phyloP scores from a whole-genome alignment of 2,797 vertebrate species.

The Epinephelus coioides region DNA sequence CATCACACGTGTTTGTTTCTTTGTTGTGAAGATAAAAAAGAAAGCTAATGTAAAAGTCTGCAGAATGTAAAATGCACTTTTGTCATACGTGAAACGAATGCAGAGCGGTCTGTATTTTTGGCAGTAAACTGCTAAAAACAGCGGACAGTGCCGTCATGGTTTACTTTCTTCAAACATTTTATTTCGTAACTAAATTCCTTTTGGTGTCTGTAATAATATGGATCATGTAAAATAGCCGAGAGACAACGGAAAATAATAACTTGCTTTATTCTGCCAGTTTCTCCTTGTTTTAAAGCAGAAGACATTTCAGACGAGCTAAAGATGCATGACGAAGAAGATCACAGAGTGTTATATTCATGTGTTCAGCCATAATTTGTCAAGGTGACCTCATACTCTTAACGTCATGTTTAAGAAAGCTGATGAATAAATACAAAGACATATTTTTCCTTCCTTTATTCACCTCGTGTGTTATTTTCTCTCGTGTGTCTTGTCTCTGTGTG shows the following conservation, averaged over 20 bases:
- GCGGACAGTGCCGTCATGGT: slow-evolving; percentile 34
- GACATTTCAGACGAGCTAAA: slow-evolving; percentile 62
- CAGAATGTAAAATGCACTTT: slow-evolving; percentile 68
- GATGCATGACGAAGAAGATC: slow-evolving; percentile 78
- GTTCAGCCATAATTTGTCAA: slow-evolving; percentile 57
- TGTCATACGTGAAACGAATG: slow-evolving; percentile 48
- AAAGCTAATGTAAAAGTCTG: slow-evolving; percentile 39
- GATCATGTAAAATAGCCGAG: slow-evolving; percentile 44
- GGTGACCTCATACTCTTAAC: slow-evolving; percentile 39
- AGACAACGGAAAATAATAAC: slow-evolving; percentile 28
- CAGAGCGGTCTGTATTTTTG: slow-evolving; percentile 54
- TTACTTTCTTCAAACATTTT: slow-evolving; percentile 77
- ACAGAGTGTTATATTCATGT: slow-evolving; percentile 67
- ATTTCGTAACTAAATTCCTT: slow-evolving; percentile 74
- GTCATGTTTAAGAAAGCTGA: slow-evolving; percentile 72
- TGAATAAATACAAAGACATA: slow-evolving; percentile 81
- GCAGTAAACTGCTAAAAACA: slow-evolving; percentile 54
- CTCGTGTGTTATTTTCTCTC: slow-evolving; percentile 21
- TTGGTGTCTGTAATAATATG: slow-evolving; percentile 47
- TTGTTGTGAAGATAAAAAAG: slow-evolving; percentile 37
- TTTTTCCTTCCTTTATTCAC: slow-evolving; percentile 81
- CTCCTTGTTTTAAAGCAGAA: slow-evolving; percentile 55
- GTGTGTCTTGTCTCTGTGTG: neutral
- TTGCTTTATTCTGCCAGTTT: slow-evolving; percentile 64
- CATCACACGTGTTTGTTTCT: slow-evolving; percentile 50